A percentile compares a stretch with the other conserved stretches of the same genome.
These are phyloP conservation scores for Pituophis catenifer DNA, from an alignment of 2,113 vertebrate genomes.

Conservation along the genomic window DNA sequence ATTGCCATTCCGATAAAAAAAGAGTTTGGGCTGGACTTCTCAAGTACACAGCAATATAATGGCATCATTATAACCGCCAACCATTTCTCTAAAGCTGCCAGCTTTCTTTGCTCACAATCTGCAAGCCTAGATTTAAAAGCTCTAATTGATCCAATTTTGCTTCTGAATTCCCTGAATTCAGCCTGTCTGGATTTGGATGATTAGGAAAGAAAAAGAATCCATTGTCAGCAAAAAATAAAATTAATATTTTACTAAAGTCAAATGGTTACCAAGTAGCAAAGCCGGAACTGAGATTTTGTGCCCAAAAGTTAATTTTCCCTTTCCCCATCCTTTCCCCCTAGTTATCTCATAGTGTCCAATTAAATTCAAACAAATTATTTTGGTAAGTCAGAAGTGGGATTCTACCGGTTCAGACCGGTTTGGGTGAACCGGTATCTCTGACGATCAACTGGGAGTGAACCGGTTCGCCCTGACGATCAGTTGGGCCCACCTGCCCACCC, in stretches of 20 bases:
- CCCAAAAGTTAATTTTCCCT: neutral
- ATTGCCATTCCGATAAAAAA: slow-evolving; percentile 31
- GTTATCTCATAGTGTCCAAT: neutral
- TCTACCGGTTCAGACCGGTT: too few species aligned
- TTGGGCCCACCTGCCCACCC: too few species aligned
- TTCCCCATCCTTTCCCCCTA: neutral
- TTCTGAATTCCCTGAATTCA: neutral
- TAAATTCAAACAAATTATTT: neutral
- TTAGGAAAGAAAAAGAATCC: neutral
- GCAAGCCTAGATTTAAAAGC: slow-evolving; percentile 10
- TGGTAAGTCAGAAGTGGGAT: neutral
- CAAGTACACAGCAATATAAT: slow-evolving; percentile 18
- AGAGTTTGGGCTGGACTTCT: neutral
- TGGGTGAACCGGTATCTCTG: too few species aligned
- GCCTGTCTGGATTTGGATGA: accelerated
- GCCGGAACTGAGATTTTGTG: neutral
- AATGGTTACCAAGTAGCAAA: neutral
- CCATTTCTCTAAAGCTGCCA: slow-evolving; percentile 25
- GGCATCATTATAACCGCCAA: neutral
- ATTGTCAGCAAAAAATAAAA: neutral
- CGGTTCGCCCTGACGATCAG: too few species aligned
- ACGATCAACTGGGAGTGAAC: too few species aligned
- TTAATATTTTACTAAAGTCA: neutral
- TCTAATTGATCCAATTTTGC: neutral
- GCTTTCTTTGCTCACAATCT: slow-evolving; percentile 10